Conservation (phyloP, 2,113 vertebrate genomes). For the Lepisosteus oculatus region DNA sequence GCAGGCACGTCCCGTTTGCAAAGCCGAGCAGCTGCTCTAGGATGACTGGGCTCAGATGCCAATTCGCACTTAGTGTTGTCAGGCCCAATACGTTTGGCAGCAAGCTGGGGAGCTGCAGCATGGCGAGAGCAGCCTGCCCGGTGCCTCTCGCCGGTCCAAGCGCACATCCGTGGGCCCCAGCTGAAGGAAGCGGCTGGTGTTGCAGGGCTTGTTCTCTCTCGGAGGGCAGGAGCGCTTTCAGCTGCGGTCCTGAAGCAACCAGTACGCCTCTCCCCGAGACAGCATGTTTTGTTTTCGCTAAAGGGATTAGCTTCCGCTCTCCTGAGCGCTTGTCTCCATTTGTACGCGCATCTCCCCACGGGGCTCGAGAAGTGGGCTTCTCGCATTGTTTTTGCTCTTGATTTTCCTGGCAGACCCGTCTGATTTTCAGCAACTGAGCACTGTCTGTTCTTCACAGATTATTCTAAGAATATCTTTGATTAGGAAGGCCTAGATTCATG, state of each 20-base stretch:
- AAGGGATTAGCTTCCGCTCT: slow-evolving; percentile 17
- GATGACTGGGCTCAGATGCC: slow-evolving; percentile 46
- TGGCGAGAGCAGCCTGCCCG: not conserved
- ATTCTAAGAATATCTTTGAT: not conserved
- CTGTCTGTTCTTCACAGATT: not conserved
- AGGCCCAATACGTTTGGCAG: not conserved
- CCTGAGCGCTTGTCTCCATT: slow-evolving; percentile 3
- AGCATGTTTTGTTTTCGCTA: slow-evolving; percentile 10
- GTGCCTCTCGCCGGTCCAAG: not conserved
- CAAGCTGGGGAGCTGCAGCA: not conserved
- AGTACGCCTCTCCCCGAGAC: slow-evolving; percentile 1
- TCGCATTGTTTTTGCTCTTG: not conserved
- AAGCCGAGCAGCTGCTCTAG: slow-evolving; percentile 25
- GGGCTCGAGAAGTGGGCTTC: not conserved
- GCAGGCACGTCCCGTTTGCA: not conserved
- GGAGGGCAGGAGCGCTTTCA: not conserved
- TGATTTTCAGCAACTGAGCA: too few species aligned
- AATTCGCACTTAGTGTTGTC: not conserved
- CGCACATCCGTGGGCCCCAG: not conserved
- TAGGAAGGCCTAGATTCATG: too few species aligned
- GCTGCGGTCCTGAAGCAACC: not conserved
- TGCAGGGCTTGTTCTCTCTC: not conserved
- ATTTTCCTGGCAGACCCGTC: not conserved
- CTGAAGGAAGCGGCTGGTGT: not conserved
- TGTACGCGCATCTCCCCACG: slow-evolving; percentile 7